Base-by-base conservation (phyloP, 2,113 vertebrate genomes). In the Gnathonemus longibarbis region DNA sequence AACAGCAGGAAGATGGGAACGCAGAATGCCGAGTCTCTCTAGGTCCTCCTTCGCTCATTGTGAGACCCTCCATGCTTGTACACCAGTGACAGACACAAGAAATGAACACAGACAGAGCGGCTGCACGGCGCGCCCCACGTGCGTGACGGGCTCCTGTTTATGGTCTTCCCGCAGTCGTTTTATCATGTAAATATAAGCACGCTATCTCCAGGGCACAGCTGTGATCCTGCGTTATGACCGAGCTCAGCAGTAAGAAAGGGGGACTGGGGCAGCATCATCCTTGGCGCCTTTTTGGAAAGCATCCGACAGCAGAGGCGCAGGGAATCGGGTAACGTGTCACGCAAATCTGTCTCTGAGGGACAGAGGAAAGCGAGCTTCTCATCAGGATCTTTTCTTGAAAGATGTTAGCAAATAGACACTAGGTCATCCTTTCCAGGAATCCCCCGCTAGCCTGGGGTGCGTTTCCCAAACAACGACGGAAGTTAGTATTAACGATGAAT, bases 1-100 rank as follows among this genome's bases (percentile, higher is more conserved):
- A 3, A 0, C 80, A 87, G 91, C 90, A 46, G 91, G 91, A 90
- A 84, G 1, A 90, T n/a, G 66, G 35, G 85, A 91, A 83, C 89
- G 50, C n/a, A 70, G 89, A 17, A 48, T 48, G 83, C 45, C 21
- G 39, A 84, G 0, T 89, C 39, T 50, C 66, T 88, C 48, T 58
- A 1, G 0, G 77, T 50, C 42, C 87, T 88, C 4, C 11, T 66
- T 80, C 15, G 45, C 49, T 42, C 88, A 46, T 27, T 42, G 46
- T 9, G 31, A 39, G 70, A 77, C 85, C 10, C 85, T 31, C 49
- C 85, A 8, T 1, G 49, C 85, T 52, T 48, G 6, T 52, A n/a
- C 27, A 31, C 13, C 27, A n/a, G 9, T 13, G 4, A 35, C 85
- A 35, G n/a, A 52, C 85, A 87, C 46, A 13, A 24, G 84, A 17